These are phyloP conservation scores for Callinectes sapidus DNA, from an alignment of 2,888 invertebrate species.

Conservation along the genomic window DNA sequence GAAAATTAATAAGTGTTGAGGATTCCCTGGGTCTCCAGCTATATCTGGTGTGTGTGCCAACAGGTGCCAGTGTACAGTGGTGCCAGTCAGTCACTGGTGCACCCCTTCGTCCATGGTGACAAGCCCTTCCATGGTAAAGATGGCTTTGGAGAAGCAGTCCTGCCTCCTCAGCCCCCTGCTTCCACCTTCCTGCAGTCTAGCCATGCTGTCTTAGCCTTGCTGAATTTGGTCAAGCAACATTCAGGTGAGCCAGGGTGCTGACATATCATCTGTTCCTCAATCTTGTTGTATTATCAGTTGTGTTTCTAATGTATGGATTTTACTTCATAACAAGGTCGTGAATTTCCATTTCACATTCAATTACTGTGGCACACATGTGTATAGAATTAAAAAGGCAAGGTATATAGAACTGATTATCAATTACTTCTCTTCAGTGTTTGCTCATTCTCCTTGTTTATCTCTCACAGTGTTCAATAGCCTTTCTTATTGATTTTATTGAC, in stretches of 20 bases:
- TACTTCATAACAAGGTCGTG: background rate
- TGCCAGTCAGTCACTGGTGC: conserved; percentile 50
- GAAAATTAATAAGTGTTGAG: no score
- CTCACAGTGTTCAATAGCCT: background rate
- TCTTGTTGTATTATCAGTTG: background rate
- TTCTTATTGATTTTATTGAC: background rate
- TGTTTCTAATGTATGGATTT: background rate
- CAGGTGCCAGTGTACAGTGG: conserved; percentile 70
- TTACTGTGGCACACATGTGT: background rate
- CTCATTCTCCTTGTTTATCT: background rate
- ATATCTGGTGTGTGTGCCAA: background rate
- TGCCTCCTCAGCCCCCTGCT: conserved; percentile 75
- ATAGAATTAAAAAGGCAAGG: background rate
- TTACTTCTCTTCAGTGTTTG: background rate
- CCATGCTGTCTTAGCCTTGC: conserved; percentile 77
- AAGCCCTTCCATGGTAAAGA: conserved; percentile 76
- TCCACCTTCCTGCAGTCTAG: conserved; percentile 75
- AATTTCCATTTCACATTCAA: background rate
- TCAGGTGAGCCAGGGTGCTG: conserved; percentile 73
- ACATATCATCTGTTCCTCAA: background rate
- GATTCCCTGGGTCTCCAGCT: background rate
- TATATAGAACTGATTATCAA: background rate
- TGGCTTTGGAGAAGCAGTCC: conserved; percentile 78
- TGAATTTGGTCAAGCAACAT: conserved; percentile 75
- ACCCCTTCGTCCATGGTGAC: conserved; percentile 72